Conservation (phyloP, 2,888 invertebrate genomes). For the Osmoderma eremita region DNA sequence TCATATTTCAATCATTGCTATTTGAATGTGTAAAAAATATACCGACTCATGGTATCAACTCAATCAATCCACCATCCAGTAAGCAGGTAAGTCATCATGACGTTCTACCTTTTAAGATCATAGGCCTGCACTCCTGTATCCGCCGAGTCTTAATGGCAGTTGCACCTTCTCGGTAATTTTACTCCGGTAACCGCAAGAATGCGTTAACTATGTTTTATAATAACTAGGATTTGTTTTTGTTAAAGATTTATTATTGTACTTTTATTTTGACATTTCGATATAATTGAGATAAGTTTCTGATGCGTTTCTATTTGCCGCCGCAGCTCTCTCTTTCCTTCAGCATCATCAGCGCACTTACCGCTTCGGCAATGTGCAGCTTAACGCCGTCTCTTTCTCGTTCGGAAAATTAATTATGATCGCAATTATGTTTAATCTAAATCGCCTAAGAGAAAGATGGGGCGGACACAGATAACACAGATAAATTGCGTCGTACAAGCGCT, state of each 20-base stretch:
- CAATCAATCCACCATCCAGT: too few species aligned
- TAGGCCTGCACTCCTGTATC: too few species aligned
- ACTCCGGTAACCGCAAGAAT: slow-evolving; percentile 33
- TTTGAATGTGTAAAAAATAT: too few species aligned
- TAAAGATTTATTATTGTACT: slow-evolving; percentile 36
- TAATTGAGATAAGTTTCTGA: slow-evolving; percentile 29
- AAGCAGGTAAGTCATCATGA: too few species aligned
- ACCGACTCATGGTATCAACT: too few species aligned
- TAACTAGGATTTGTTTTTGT: slow-evolving; percentile 37
- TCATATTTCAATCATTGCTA: too few species aligned
- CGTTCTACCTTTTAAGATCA: too few species aligned
- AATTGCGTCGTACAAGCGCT: slow-evolving; percentile 3
- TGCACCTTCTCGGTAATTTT: slow-evolving; percentile 22
- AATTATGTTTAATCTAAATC: slow-evolving; percentile 32
- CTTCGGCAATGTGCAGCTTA: not conserved
- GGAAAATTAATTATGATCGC: slow-evolving; percentile 20
- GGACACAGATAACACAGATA: slow-evolving; percentile 7
- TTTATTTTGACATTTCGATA: slow-evolving; percentile 30
- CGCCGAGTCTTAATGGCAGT: not conserved
- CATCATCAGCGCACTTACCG: too few species aligned
- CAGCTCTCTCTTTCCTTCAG: not conserved
- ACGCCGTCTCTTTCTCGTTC: not conserved
- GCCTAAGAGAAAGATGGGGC: slow-evolving; percentile 10
- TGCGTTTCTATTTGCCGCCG: slow-evolving; percentile 23
- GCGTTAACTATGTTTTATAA: slow-evolving; percentile 39